Evolutionary conservation across 2,797 vertebrate species (phyloP).

Genomic region (Tadarida brasiliensis): DNA sequence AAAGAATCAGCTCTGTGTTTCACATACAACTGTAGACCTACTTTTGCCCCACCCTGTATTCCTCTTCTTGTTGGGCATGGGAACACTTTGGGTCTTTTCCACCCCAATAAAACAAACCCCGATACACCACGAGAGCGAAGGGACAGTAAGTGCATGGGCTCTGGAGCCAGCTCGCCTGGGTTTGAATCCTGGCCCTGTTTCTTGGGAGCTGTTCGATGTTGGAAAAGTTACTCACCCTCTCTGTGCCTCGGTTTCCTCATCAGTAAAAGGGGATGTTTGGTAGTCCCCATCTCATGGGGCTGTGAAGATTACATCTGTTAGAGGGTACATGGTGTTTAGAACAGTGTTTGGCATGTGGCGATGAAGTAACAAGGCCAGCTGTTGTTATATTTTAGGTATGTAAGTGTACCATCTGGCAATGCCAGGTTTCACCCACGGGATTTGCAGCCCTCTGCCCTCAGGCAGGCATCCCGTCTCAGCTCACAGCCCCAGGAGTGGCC

Average conservation of each 20-base stretch:
- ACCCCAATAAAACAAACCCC: not conserved
- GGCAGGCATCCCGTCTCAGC: not conserved
- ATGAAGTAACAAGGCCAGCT: rapidly evolving
- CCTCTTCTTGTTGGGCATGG: not conserved
- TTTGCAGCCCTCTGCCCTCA: not conserved
- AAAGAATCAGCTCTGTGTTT: not conserved
- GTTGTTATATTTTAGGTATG: rapidly evolving
- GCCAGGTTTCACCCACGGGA: rapidly evolving
- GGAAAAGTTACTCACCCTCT: not conserved
- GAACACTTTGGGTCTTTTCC: not conserved
- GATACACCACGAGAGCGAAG: not conserved
- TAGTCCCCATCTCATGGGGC: no score
- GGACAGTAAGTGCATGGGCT: not conserved
- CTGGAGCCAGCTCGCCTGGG: not conserved
- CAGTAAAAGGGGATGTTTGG: not conserved
- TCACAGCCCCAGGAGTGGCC: not conserved
- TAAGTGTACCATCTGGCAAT: rapidly evolving
- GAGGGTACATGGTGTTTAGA: rapidly evolving
- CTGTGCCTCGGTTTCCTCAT: not conserved
- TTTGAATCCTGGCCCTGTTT: not conserved
- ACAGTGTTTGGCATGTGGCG: rapidly evolving
- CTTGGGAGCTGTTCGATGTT: not conserved
- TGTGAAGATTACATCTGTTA: rapidly evolving
- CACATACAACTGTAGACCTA: not conserved
- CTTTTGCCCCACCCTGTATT: not conserved